These are phyloP conservation scores for Phoronis australis DNA, from an alignment of 2,888 invertebrate species.

Conservation along the genomic window DNA sequence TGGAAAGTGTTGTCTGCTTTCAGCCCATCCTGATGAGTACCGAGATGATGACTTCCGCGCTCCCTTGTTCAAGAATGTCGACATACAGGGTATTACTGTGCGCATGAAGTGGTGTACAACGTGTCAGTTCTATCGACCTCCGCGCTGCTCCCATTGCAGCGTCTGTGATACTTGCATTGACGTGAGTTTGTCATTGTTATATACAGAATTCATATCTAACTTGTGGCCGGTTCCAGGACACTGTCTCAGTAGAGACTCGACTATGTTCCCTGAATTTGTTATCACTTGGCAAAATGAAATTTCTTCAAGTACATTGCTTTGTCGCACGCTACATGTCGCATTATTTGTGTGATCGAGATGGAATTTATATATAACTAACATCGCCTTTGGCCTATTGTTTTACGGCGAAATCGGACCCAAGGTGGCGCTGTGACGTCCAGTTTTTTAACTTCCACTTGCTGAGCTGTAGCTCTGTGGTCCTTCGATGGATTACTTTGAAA, in stretches of 20 bases:
- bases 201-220: slow-evolving; percentile 10
- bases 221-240: not conserved
- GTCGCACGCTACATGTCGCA: slow-evolving; percentile 1
- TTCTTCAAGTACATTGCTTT: no score
- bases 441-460: no score
- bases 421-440: no score
- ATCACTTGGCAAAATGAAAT: no score
- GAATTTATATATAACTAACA: slow-evolving; percentile 1
- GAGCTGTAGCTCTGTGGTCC: no score
- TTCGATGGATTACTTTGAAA: no score
- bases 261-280: no score
- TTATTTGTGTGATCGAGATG: not conserved
- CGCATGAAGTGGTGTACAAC: slow-evolving; percentile 99
- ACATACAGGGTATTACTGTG: slow-evolving; percentile 96
- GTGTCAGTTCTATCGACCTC: slow-evolving; percentile 98
- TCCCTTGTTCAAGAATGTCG: slow-evolving; percentile 86
- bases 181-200: no score
- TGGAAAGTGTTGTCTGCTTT: slow-evolving; percentile 5
- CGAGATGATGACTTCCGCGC: slow-evolving; percentile 95
- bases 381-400: not conserved
- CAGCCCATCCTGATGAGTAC: slow-evolving; percentile 48
- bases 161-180: slow-evolving; percentile 93
- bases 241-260: not conserved
- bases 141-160: slow-evolving; percentile 97
- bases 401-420: no score